phyloP scores from a whole-genome alignment of 2,888 invertebrate species.

The Papilio protenor region DNA sequence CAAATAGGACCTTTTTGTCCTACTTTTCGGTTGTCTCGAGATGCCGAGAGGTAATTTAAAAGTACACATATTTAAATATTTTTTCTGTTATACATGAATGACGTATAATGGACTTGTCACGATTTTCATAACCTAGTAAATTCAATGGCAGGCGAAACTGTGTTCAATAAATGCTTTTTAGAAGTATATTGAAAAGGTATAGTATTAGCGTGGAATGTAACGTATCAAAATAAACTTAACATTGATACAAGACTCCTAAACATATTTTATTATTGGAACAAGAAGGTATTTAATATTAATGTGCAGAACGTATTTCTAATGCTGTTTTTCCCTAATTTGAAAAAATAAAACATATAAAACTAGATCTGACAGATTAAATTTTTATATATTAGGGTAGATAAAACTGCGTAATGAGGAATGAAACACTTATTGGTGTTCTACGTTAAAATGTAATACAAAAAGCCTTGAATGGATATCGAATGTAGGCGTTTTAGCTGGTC shows the following conservation, averaged over 20 bases:
- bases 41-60: slow-evolving; percentile 15
- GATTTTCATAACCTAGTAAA: slow-evolving; percentile 3
- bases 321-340: not conserved
- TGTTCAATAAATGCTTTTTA: not conserved
- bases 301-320: not conserved
- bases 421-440: not conserved
- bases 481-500: not conserved
- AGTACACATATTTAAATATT: slow-evolving; percentile 48
- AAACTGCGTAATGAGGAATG: not conserved
- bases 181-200: not conserved
- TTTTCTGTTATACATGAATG: slow-evolving; percentile 57
- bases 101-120: slow-evolving; percentile 26
- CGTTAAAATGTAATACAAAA: not conserved
- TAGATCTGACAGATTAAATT: not conserved
- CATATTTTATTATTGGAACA: not conserved
- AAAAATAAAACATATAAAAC: too few species aligned
- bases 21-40: slow-evolving; percentile 3
- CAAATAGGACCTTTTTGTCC: slow-evolving; percentile 21
- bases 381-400: not conserved
- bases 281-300: not conserved
- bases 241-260: not conserved
- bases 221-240: not conserved
- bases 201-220: slow-evolving; percentile 34
- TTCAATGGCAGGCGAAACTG: slow-evolving; percentile 8
- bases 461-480: not conserved